These are phyloP conservation scores for Dendrophyllia cribrosa DNA, from an alignment of 64 coral and sea anemone species.

Conservation along the genomic window DNA sequence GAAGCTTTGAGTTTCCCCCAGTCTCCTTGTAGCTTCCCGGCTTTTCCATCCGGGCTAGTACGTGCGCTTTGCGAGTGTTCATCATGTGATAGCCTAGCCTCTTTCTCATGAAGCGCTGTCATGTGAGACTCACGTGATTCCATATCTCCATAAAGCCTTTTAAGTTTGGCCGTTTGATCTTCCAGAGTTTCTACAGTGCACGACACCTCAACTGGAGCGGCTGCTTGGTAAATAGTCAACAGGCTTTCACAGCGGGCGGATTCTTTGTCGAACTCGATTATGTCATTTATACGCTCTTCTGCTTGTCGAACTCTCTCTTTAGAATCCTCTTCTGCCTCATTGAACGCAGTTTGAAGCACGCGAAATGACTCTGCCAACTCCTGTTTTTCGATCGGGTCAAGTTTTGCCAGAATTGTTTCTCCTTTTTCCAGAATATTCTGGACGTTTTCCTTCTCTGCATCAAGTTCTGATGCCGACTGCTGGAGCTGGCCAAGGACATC, in stretches of 20 bases:
- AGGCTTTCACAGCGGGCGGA: slow-evolving; percentile 73
- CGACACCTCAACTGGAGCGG: slow-evolving; percentile 56
- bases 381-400: slow-evolving; percentile 33
- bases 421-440: slow-evolving; percentile 55
- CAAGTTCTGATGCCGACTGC: slow-evolving; percentile 69
- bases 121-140: slow-evolving; percentile 73
- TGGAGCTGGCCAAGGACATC: slow-evolving; percentile 62
- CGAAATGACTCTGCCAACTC: slow-evolving; percentile 29
- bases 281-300: slow-evolving; percentile 48
- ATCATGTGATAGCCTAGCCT: slow-evolving; percentile 21
- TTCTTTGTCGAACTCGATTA: slow-evolving; percentile 71
- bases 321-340: neutral
- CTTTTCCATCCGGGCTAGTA: slow-evolving; percentile 26
- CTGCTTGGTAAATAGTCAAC: slow-evolving; percentile 84
- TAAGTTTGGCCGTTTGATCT: slow-evolving; percentile 81
- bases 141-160: slow-evolving; percentile 76
- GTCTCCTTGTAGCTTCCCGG: slow-evolving; percentile 59
- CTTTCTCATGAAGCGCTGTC: slow-evolving; percentile 47
- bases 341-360: slow-evolving; percentile 38
- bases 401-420: slow-evolving; percentile 55
- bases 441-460: slow-evolving; percentile 43
- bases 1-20: slow-evolving; percentile 67
- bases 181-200: slow-evolving; percentile 77
- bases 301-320: slow-evolving; percentile 7
- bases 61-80: neutral